Conservation (phyloP, 2,888 invertebrate species). For the Rutpela maculata region DNA sequence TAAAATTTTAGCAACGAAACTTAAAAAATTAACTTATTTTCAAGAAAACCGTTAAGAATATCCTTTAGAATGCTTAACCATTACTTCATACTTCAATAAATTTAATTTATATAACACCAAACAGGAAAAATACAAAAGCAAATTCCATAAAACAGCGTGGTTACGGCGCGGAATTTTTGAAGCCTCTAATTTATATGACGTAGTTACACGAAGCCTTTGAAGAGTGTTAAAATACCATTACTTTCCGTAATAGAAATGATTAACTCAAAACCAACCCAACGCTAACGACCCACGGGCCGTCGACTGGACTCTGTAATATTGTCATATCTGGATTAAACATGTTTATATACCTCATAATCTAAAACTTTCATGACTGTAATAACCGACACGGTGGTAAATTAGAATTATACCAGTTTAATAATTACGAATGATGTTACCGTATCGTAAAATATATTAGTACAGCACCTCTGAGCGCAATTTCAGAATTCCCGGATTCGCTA, state of each 20-base stretch:
- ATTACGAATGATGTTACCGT: constrained; percentile 65
- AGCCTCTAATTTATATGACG: not conserved
- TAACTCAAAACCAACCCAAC: not conserved
- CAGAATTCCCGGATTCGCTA: constrained; percentile 54
- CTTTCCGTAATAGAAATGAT: not conserved
- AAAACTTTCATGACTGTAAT: constrained; percentile 63
- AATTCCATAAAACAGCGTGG: no score
- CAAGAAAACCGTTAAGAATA: no score
- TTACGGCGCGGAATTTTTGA: not conserved
- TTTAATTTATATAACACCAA: no score
- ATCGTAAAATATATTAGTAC: constrained; percentile 66
- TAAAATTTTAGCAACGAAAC: no score
- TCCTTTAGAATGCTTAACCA: no score
- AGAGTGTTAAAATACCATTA: not conserved
- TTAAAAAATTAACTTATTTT: no score
- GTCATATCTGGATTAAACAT: constrained; percentile 53
- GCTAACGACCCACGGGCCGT: not conserved
- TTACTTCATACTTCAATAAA: no score
- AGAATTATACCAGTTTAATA: constrained; percentile 65
- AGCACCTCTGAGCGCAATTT: constrained; percentile 64
- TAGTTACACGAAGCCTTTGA: not conserved
- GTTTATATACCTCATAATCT: constrained; percentile 61
- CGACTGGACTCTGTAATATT: constrained; percentile 35
- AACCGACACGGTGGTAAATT: constrained; percentile 61
- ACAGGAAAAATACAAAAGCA: no score